A percentile compares a stretch with the other conserved stretches of the same genome.
These are phyloP conservation scores for Seriola dumerili DNA, from an alignment of 2,113 vertebrate species.

Conservation along the genomic window DNA sequence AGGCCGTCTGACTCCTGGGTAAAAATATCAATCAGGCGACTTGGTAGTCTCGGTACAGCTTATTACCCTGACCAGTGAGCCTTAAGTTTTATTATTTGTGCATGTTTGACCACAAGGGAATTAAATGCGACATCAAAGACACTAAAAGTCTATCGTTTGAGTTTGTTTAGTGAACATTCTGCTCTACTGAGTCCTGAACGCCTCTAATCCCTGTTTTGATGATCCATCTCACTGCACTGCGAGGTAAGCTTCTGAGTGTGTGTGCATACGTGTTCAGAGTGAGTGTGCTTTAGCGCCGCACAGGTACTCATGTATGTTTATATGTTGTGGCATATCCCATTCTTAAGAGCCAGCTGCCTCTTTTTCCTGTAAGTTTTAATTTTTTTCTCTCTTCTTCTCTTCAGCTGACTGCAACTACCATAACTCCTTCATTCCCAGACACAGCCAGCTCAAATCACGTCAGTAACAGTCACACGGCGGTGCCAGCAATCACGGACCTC, in stretches of 20 bases:
- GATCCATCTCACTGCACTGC: conserved; percentile 62
- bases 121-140: conserved; percentile 55
- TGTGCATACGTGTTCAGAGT: conserved; percentile 11
- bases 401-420: not conserved
- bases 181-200: conserved; percentile 45
- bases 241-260: conserved; percentile 18
- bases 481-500: not conserved
- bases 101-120: conserved; percentile 50
- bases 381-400: not conserved
- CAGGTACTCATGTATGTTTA: conserved; percentile 16
- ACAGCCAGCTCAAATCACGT: conserved; percentile 15
- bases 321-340: conserved; percentile 12
- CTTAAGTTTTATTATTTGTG: conserved; percentile 32
- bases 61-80: conserved; percentile 28
- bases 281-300: conserved; percentile 11
- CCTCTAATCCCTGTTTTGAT: conserved; percentile 69
- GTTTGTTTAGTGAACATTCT: conserved; percentile 63
- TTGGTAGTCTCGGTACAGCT: conserved; percentile 1
- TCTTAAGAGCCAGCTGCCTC: conserved; percentile 40
- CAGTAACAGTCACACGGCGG: conserved; percentile 1
- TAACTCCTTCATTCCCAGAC: conserved; percentile 25
- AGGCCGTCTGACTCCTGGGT: conserved; percentile 25
- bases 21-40: conserved; percentile 53
- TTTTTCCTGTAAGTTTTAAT: conserved; percentile 19
- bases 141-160: conserved; percentile 35